Conservation (phyloP, 2,888 invertebrate genomes). For the Amblyteles armatorius region DNA sequence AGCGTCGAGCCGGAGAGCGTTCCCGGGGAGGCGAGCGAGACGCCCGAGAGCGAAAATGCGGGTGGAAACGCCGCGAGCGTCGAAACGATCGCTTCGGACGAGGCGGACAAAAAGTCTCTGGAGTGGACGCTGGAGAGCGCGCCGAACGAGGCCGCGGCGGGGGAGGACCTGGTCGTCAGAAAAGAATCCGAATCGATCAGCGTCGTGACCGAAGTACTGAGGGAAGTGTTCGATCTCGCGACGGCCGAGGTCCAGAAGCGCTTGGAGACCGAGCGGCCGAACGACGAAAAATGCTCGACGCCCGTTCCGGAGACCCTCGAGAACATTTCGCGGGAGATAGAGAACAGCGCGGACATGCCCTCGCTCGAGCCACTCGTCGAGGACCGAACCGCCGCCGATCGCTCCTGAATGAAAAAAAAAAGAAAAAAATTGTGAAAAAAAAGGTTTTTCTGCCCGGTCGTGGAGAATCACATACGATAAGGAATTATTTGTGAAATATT, state of each 20-base stretch:
- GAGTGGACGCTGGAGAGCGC: conserved; percentile 9
- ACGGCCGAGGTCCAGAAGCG: conserved; percentile 70
- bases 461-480: background rate
- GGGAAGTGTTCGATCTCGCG: conserved; percentile 74
- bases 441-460: background rate
- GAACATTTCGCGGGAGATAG: conserved; percentile 75
- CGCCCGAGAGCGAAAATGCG: background rate
- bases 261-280: conserved; percentile 57
- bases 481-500: background rate
- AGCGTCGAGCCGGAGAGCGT: conserved; percentile 23
- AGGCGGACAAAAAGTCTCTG: background rate
- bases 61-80: conserved; percentile 8
- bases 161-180: background rate
- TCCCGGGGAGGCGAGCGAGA: background rate
- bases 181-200: conserved; percentile 28
- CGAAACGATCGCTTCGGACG: background rate
- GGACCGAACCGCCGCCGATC: conserved; percentile 38
- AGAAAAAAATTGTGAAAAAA: conserved; percentile 2
- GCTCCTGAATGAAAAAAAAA: background rate
- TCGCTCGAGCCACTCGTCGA: conserved; percentile 71
- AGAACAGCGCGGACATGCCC: conserved; percentile 74
- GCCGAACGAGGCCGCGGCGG: background rate
- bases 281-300: conserved; percentile 29
- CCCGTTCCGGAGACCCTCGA: conserved; percentile 72
- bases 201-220: conserved; percentile 59